Base-by-base conservation (phyloP, 64 coral and sea anemone genomes). In the Acropora yongei region DNA sequence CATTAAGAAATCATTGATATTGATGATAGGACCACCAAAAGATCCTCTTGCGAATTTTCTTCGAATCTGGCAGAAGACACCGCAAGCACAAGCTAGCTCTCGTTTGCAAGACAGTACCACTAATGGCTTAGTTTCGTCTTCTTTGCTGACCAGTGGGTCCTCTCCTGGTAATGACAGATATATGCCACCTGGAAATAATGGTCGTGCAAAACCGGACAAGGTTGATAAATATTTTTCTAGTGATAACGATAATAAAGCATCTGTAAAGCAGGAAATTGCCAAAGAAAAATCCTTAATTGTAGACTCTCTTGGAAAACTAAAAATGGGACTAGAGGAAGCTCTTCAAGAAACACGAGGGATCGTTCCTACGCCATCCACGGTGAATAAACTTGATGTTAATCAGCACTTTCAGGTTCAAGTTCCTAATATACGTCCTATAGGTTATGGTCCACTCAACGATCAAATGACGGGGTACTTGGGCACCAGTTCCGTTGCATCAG, bases 41-140 rank as follows among this genome's bases (percentile, higher is more conserved):
- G 82, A 85, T 49, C 82, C 82, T 1, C 82, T 85, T 8, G 61
- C 82, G 39, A 85, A 71, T 49, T 85, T 85, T 85, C 82, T 85
- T 14, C 82, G 82, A 13, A 71, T 72, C 14, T 72, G 65, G 82
- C 82, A 69, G 44, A 49, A 43, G 58, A 85, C 47, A 6, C 14
- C 61, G 41, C 18, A 45, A 85, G 41, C 17, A 69, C 57, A 48
- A 19, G 44, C 44, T n/a, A 19, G 65, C 16, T 71, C 63, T 47
- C 46, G 49, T 44, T 18, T 16, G 49, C 41, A 65, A 20, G 44
- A 69, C 6, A 85, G 71, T 44, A 44, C 12, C 44, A 17, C 65
- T 18, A 6, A 71, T 83, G 42, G 43, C 43, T 63, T 63, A 3
- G 60, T 63, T 63, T 13, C 60, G 60, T 63, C 60, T 63, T 7